Evolutionary conservation across 2,888 invertebrate species (phyloP), one percentile per base, ranked within the genome.

Genomic region (Noctuana brunneofusca): DNA sequence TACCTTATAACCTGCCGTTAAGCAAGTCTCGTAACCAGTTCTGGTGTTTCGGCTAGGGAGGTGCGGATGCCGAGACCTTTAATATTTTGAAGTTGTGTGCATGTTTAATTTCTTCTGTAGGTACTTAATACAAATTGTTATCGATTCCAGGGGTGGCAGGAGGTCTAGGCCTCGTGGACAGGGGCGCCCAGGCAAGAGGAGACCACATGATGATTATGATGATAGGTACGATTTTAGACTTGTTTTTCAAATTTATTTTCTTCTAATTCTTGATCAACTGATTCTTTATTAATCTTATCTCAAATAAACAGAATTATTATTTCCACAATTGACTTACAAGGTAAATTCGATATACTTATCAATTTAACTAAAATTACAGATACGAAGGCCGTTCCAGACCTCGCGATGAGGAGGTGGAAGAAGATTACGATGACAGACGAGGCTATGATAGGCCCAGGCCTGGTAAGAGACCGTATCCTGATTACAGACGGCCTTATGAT

Each of bases 121-220:
- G 1, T 22, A 12, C 22, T 22, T 22, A 14, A 6, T 22, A 6
- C 2, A 12, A 22, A 22, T 11, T 20, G 11, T 22, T n/a, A 48
- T 3, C 6, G 5, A 22, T 76, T 78, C 14, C 75, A 84, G 78
- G 63, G 88, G 93, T 55, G 88, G 94, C 38, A 90, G 94, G 65
- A 85, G 92, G 66, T 92, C 92, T 2, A 87, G 93, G 60, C 92
- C 93, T 18, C 92, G 93, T 24, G 80, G 79, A 0, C 78, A 77
- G 32, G 73, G 75, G 12, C 83, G 89, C 64, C 94, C 94, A 5
- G 90, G 79, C 0, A 82, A 85, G 56, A 88, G 93, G 58, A 89
- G 95, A 64, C 95, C 94, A 18, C 93, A 93, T 46, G 94, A 94
- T 53, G 94, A 95, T 38, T 93, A 93, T 57, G 94, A 94, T 64